Evolutionary conservation across 2,888 invertebrate species (phyloP).

Genomic region (Drosophila meridiana): DNA sequence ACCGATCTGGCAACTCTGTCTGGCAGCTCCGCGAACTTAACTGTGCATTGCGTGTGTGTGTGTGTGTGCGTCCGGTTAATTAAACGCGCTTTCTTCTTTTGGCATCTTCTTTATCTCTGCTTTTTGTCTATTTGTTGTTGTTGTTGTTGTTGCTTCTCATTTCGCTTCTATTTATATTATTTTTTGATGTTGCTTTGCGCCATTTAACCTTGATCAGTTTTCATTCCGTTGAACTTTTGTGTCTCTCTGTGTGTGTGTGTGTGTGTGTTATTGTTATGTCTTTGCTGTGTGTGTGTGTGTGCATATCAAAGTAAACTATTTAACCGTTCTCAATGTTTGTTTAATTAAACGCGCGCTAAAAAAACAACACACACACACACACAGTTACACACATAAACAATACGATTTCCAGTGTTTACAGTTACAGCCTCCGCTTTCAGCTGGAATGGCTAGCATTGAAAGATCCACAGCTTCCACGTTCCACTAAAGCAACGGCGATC

Average conservation of each 20-base stretch:
- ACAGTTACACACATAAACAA: slow-evolving; percentile 14
- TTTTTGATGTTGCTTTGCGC: slow-evolving; percentile 32
- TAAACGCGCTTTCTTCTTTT: slow-evolving; percentile 63
- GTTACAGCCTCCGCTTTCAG: slow-evolving; percentile 7
- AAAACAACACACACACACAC: slow-evolving; percentile 12
- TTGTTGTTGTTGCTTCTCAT: slow-evolving; percentile 1
- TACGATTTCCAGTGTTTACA: slow-evolving; percentile 31
- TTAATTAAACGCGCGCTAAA: slow-evolving; percentile 50
- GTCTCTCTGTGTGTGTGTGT: slow-evolving; percentile 5
- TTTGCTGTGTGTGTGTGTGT: slow-evolving; percentile 18
- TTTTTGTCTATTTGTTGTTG: slow-evolving; percentile 38
- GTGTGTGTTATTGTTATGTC: slow-evolving; percentile 17
- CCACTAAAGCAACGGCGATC: background rate
- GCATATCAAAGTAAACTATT: slow-evolving; percentile 52
- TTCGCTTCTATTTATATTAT: slow-evolving; percentile 41
- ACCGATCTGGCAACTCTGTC: slow-evolving; percentile 36
- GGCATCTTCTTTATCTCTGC: slow-evolving; percentile 50
- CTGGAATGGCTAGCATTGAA: background rate
- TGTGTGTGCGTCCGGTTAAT: slow-evolving; percentile 49
- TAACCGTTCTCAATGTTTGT: slow-evolving; percentile 51
- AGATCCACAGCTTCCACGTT: slow-evolving; percentile 10
- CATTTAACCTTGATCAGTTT: slow-evolving; percentile 72
- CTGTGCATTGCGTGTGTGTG: slow-evolving; percentile 27
- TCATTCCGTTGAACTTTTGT: slow-evolving; percentile 70
- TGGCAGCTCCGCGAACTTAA: slow-evolving; percentile 44